Percentiles rank a stretch among this genome's conserved stretches.
Evolutionary conservation across 2,888 invertebrate genomes (phyloP).

Genomic region (Lithophane socia): DNA sequence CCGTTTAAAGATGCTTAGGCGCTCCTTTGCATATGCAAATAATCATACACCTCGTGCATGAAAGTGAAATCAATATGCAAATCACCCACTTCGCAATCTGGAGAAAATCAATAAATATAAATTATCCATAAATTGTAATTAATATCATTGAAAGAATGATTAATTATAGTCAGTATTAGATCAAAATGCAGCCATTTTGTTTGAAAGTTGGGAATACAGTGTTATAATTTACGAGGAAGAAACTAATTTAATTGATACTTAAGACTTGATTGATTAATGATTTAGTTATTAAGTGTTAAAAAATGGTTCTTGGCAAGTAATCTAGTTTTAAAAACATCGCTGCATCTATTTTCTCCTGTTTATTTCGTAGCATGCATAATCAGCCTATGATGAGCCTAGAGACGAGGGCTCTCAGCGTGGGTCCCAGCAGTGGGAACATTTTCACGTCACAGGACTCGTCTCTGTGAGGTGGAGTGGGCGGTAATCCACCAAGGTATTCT

Average conservation of each 20-base stretch:
- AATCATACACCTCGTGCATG: conserved; percentile 42
- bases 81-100: conserved; percentile 38
- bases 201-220: conserved; percentile 33
- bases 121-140: conserved; percentile 29
- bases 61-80: conserved; percentile 66
- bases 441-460: no score
- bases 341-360: background rate
- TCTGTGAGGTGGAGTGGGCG: no score
- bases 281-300: background rate
- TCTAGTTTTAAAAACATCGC: background rate
- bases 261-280: conserved; percentile 14
- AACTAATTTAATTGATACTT: conserved; percentile 4
- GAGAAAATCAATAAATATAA: conserved; percentile 59
- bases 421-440: no score
- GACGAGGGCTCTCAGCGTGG: no score
- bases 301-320: background rate
- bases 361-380: background rate
- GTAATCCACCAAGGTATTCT: no score
- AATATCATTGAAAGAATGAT: conserved; percentile 23
- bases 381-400: no score
- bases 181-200: background rate
- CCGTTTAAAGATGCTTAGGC: conserved; percentile 39
- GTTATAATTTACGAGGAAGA: background rate
- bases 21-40: conserved; percentile 55
- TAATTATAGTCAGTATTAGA: conserved; percentile 1